A percentile compares a stretch with the other conserved stretches of the same genome.
phyloP scores from a whole-genome alignment of 2,113 vertebrate genomes.

The Machaerirhynchus nigripectus region DNA sequence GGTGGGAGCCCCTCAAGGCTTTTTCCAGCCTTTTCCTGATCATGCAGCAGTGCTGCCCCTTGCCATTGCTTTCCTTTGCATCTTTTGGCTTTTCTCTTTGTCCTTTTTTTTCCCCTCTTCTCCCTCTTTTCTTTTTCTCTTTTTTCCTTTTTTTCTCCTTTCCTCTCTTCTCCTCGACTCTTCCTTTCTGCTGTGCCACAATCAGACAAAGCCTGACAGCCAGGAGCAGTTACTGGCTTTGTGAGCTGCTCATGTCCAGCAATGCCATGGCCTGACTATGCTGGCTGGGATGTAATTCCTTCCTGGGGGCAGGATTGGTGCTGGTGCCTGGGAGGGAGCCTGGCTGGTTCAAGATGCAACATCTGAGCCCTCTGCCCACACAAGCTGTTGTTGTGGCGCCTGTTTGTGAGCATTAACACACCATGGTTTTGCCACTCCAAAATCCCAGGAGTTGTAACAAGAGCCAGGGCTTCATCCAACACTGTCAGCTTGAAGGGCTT shows the following conservation, averaged over 20 bases:
- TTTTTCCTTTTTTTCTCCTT: not conserved
- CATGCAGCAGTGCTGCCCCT: not conserved
- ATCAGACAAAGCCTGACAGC: not conserved
- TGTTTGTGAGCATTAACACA: not conserved
- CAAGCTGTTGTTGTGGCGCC: not conserved
- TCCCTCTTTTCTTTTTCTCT: too few species aligned
- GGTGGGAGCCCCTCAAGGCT: not conserved
- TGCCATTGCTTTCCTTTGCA: not conserved
- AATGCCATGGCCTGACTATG: not conserved
- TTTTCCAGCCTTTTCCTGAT: not conserved
- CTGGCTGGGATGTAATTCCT: not conserved
- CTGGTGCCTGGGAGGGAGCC: not conserved
- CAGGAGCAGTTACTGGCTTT: not conserved
- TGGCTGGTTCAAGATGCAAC: not conserved
- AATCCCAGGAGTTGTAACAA: not conserved
- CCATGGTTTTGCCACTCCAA: not conserved
- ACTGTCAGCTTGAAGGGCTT: not conserved
- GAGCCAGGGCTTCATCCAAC: not conserved
- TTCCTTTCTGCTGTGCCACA: not conserved
- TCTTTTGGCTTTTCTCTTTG: not conserved
- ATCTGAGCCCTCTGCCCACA: not conserved
- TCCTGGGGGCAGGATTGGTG: not conserved
- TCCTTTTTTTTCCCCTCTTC: rapidly evolving
- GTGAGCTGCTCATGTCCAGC: not conserved
- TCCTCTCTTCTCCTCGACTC: not conserved